Evolutionary conservation across 2,797 vertebrate species (phyloP), one percentile per base, ranked within the genome.

Genomic region (Allochrocebus solatus): DNA sequence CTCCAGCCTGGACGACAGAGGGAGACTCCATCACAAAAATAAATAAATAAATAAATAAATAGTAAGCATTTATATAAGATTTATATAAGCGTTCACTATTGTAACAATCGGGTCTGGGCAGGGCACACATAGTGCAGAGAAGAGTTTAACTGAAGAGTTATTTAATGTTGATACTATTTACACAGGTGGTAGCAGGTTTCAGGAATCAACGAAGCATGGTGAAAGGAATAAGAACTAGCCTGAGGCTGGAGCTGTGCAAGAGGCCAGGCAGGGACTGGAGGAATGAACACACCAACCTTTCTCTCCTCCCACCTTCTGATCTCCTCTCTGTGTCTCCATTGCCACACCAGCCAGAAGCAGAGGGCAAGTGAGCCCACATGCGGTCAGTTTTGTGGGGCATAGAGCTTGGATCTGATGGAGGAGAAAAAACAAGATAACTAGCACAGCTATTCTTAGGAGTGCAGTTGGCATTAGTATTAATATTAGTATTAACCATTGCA

Each of bases 361-460:
- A 46, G 26, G 3, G 3, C 7, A 3, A 12, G 7, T 4, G 3
- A n/a, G 81, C 28, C 43, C 30, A 36, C 33, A 16, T 0, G 9
- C 4, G 2, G 5, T 48, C 87, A 43, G 24, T 11, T 48, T 72
- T 4, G 5, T 5, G 39, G 46, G 36, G 9, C 33, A 21, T 21
- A 41, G 50, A 46, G 26, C n/a, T 4, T 33, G 26, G 24, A 30
- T 48, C 19, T 55, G 36, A 48, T 10, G 4, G 46, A 76, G 74
- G 21, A 93, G 22, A 36, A 24, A 53, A 74, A 24, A 26, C 53
- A 67, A 36, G 43, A 55, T 55, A 26, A 36, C 36, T 4, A 39
- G 53, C 74, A 46, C 7, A 57, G 64, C 19, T 81, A 9, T 67
- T 81, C 57, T 59, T 74, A 41, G 64, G 22, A 33, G 28, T 82